Base-by-base conservation (phyloP, 2,797 vertebrate species). In the Petrocephalus schoutedeni region DNA sequence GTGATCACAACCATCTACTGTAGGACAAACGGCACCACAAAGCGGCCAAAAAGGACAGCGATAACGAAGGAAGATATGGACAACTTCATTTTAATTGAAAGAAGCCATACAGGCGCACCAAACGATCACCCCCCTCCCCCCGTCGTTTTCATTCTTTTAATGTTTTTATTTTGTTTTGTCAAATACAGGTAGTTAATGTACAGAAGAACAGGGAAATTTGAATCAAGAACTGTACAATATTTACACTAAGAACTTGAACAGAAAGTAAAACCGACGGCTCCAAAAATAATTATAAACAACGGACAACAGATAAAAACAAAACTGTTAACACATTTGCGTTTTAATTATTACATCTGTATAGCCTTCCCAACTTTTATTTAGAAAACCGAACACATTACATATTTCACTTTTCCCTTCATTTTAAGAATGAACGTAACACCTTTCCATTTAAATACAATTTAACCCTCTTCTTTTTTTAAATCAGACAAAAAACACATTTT, bases 161-260 rank as follows among this genome's bases (percentile, higher is more conserved):
- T 94, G 93, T 95, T 96, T 88, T 96, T 96, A 96, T 96, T 96
- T 84, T 93, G 95, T 95, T 96, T 88, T 96, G 93, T 96, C 95
- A 96, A 96, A 96, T 96, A 96, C 95, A 96, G 95, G 94, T 90
- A 95, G 95, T 96, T 95, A 95, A 95, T 96, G 95, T 96, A 96
- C 95, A 96, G 95, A 95, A 95, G 94, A 94, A 92, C 86, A 93
- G 94, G 94, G 94, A 95, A 80, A 95, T 94, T 94, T 95, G 94
- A 94, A 94, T 96, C 95, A 96, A 96, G 95, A 96, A 95, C 96
- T 96, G 94, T 96, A 96, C 95, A 96, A 92, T 96, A 96, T 96
- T 95, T 96, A 96, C 96, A 96, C 89, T 91, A 61, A 90, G 92
- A 89, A 91, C 90, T 93, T 95, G 91, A 96, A 95, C 88, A 91